Base-by-base conservation (phyloP, 2,113 vertebrate species). In the Pelobates fuscus region DNA sequence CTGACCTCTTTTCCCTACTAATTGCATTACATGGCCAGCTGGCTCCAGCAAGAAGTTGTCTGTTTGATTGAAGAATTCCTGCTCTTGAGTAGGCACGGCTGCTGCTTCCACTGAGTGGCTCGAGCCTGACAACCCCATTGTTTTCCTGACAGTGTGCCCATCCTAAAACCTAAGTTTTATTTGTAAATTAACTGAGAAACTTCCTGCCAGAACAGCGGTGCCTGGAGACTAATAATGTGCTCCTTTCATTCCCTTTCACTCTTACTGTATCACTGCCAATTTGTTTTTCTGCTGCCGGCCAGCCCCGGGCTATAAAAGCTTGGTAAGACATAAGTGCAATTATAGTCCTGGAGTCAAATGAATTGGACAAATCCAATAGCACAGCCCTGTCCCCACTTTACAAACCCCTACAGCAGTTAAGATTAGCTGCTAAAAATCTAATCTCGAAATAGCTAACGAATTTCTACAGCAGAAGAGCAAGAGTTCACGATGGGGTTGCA, bases 1-100 rank as follows among this genome's bases (percentile, higher is more conserved):
- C 87, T 94, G 94, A 96, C 95, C 95, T 92, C 90, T 87, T 89
- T 92, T 93, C 88, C 89, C 84, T 60, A 82, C 87, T 97, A 98
- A 99, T 95, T 92, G 84, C 91, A 94, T 99, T 98, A 98, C 83
- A 84, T 87, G 86, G 90, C 92, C 94, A 96, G 95, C 96, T 98
- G 97, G 89, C 90, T 90, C 90, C 89, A 89, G 87, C 88, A 90
- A 88, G 90, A 89, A 93, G 88, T 93, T 85, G 86, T 94, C 93
- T 95, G 95, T 90, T 92, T 89, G 94, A 91, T 91, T 88, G 89
- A 94, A 94, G 93, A 96, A 97, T 96, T 95, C 87, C 90, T 92
- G 89, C 87, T 92, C 87, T 89, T 86, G 85, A 89, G 88, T 85
- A 83, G 86, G 86, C 86, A 84, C n/a, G 81, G 82, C 89, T 89